These are phyloP conservation scores for Notodonta dromedarius DNA, from an alignment of 2,888 invertebrate genomes.

Conservation along the genomic window DNA sequence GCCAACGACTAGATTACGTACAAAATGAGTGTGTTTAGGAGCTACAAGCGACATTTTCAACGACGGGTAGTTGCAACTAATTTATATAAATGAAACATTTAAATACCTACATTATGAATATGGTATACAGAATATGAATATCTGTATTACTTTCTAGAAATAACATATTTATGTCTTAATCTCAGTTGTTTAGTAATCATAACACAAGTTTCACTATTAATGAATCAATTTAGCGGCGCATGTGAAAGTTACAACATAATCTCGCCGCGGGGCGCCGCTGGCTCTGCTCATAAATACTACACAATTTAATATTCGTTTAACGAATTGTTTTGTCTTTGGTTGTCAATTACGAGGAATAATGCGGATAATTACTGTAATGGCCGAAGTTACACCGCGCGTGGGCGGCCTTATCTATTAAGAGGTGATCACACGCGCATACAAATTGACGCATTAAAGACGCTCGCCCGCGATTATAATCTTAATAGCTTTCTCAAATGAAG, in stretches of 20 bases:
- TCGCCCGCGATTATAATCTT: conserved; percentile 62
- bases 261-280: conserved; percentile 14
- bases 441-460: conserved; percentile 69
- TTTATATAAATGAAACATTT: not conserved
- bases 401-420: conserved; percentile 61
- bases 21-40: not conserved
- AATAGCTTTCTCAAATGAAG: conserved; percentile 68
- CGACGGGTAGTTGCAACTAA: not conserved
- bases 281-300: conserved; percentile 10
- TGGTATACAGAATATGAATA: not conserved
- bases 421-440: conserved; percentile 72
- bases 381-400: conserved; percentile 40
- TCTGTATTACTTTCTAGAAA: not conserved
- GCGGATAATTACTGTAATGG: conserved; percentile 37
- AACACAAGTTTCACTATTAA: not conserved
- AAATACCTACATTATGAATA: not conserved
- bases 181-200: not conserved
- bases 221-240: not conserved
- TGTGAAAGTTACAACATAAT: conserved; percentile 11
- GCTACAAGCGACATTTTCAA: not conserved
- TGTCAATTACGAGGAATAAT: conserved; percentile 36
- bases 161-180: conserved; percentile 5
- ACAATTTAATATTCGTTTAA: conserved; percentile 12
- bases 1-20: not conserved
- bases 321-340: conserved; percentile 29